Evolutionary conservation across 2,113 vertebrate species (phyloP).

Genomic region (Pogonocichla stellata): DNA sequence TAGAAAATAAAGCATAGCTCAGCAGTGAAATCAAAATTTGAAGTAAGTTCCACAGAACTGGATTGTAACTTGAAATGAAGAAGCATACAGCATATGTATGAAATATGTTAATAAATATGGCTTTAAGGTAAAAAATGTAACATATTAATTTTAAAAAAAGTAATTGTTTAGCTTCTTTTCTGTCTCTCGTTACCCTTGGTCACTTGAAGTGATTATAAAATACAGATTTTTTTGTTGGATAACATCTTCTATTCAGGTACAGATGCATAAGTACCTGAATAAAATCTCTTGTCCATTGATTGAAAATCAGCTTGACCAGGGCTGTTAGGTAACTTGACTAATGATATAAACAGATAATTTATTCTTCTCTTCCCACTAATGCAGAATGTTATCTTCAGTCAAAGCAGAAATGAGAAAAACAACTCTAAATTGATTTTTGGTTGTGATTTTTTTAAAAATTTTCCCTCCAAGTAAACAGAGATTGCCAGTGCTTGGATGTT

Average conservation of each 20-base stretch:
- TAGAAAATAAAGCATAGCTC: background rate
- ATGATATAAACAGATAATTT: background rate
- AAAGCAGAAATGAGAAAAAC: background rate
- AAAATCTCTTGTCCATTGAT: background rate
- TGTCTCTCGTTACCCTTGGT: background rate
- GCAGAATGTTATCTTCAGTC: background rate
- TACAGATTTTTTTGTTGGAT: background rate
- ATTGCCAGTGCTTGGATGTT: background rate
- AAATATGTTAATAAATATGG: background rate
- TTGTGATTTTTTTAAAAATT: rapidly evolving
- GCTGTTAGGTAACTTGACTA: background rate
- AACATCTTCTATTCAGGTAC: background rate
- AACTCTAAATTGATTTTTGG: background rate
- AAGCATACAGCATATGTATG: background rate
- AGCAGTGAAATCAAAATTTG: background rate
- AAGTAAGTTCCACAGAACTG: background rate
- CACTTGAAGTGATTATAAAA: background rate
- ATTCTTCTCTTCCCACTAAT: background rate
- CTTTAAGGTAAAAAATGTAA: background rate
- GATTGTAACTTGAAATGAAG: background rate
- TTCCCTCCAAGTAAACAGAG: background rate
- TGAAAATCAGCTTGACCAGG: background rate
- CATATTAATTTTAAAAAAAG: background rate
- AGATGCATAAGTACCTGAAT: background rate
- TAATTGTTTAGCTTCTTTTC: background rate